These are phyloP conservation scores for Glomeris marginata DNA, from an alignment of 2,888 invertebrate species.

Conservation along the genomic window DNA sequence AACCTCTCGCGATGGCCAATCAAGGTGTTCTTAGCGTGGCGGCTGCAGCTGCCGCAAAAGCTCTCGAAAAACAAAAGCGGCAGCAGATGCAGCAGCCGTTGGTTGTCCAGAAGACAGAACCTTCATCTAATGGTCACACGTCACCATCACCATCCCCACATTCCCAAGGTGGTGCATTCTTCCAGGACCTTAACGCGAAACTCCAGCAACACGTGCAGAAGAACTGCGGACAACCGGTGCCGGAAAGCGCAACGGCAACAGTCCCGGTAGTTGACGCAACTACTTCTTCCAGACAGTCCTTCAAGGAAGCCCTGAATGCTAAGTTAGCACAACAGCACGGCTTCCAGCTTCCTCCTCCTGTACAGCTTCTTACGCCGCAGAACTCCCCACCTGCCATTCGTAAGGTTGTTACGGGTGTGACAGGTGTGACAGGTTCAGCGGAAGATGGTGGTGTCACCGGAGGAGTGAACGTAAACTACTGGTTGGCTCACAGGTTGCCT, in stretches of 20 bases:
- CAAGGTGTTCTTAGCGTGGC: not conserved
- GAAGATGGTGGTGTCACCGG: not conserved
- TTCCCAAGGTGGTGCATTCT: constrained; percentile 19
- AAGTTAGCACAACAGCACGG: constrained; percentile 10
- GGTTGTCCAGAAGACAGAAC: not conserved
- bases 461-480: constrained; percentile 45
- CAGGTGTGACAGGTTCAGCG: too few relatives aligned
- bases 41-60: not conserved
- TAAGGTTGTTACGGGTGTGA: too few relatives aligned
- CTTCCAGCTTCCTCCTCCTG: constrained; percentile 1
- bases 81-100: not conserved
- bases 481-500: constrained; percentile 44
- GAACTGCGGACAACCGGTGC: not conserved
- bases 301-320: constrained; percentile 17
- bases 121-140: not conserved
- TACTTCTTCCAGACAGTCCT: constrained; percentile 11
- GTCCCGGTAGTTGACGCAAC: too few relatives aligned
- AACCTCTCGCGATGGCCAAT: not conserved
- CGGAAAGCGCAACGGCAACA: too few relatives aligned
- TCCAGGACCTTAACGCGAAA: constrained; percentile 67
- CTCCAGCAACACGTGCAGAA: constrained; percentile 34
- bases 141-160: not conserved
- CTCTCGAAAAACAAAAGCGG: not conserved
- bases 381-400: too few relatives aligned
- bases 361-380: constrained; percentile 14